Base-by-base conservation (phyloP, 2,797 vertebrate species). In the Stomatorhinus walkeri region DNA sequence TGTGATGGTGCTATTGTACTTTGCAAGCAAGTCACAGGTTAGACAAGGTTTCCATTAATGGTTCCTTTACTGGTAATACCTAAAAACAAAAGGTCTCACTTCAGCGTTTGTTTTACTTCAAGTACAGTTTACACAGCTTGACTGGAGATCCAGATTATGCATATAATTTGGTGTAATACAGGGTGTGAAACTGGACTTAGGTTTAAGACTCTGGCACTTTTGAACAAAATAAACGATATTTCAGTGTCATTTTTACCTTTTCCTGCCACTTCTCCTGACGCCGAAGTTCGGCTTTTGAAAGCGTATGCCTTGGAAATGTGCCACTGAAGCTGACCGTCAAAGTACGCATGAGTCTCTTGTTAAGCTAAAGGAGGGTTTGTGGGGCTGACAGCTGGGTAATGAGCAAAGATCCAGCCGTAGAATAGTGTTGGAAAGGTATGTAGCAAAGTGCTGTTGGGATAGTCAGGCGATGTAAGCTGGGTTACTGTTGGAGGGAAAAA, bases 201-300 rank as follows among this genome's bases (percentile, higher is more conserved):
- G 24, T 19, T 1, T 10, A 52, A 32, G 22, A 52, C 14, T 24
- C 8, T 54, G 86, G 36, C 54, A 61, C 86, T 22, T 52, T 61
- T 87, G 54, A 64, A 87, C 86, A 87, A 87, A 32, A 64, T 51
- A 56, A 87, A 24, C 3, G 24, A 64, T 19, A 87, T 48, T 46
- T 46, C 52, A 46, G 54, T 43, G 32, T 61, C 28, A 8, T 36
- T 12, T 86, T 46, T 61, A 87, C 36, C 9, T 59, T 64, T 59
- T 61, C 24, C 36, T 12, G 49, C 7, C 43, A 49, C 48, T 49
- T 48, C 81, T 48, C 81, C 4, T 1, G n/a, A 43, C 1, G 40
- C 76, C 4, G 16, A 8, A 22, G 4, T 49, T 49, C 3, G n/a
- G 40, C 46, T 24, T 84, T n/a, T 61, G 22, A 64, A 61, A 64